A percentile compares a stretch with the other conserved stretches of the same genome.
Evolutionary conservation across 2,113 vertebrate genomes (phyloP).

Genomic region (Machaerirhynchus nigripectus): DNA sequence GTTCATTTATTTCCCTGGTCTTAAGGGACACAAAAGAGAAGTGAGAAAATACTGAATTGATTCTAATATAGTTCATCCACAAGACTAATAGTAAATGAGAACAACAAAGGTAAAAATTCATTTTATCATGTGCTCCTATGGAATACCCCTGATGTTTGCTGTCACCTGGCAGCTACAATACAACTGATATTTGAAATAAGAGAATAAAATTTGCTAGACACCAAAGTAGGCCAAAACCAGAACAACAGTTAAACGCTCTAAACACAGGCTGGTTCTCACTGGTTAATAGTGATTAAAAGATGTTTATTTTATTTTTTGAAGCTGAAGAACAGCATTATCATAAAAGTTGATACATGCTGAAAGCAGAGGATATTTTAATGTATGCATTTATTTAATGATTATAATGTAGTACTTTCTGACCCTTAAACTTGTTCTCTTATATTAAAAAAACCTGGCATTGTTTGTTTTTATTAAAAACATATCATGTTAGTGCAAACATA

Average conservation of each 20-base stretch:
- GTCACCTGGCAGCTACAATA: background rate
- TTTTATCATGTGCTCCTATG: background rate
- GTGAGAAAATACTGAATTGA: background rate
- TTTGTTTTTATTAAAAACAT: background rate
- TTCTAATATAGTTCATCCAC: background rate
- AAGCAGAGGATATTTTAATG: background rate
- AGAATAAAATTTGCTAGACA: background rate
- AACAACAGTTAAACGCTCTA: background rate
- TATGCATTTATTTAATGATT: background rate
- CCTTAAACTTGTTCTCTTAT: background rate
- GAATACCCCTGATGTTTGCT: background rate
- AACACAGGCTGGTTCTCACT: background rate
- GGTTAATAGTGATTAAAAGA: background rate
- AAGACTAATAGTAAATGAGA: background rate
- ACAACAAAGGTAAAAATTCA: background rate
- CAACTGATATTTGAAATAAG: background rate
- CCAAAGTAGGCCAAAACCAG: background rate
- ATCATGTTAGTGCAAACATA: background rate
- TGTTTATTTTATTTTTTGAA: background rate
- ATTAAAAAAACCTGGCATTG: background rate
- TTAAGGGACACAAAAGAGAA: background rate
- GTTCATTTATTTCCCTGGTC: background rate
- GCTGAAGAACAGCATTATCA: background rate
- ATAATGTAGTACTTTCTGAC: background rate
- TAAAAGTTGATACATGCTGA: background rate